Base-by-base conservation (phyloP, 2,888 invertebrate species). In the Calameuta idolon region DNA sequence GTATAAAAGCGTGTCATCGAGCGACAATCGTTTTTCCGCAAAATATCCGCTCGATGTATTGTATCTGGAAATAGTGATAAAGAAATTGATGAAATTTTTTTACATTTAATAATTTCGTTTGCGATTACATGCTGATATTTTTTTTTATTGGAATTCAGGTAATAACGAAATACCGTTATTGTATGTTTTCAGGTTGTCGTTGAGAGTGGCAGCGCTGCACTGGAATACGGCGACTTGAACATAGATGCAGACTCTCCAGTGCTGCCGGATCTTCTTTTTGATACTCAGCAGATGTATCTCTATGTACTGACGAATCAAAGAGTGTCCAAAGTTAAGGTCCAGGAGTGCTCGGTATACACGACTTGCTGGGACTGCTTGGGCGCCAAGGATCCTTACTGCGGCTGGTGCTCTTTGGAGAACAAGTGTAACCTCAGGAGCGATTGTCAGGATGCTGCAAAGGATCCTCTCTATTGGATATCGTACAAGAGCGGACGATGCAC, bases 401-500 rank as follows among this genome's bases (percentile, higher is more conserved):
- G 98, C 81, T 98, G 98, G 98, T 98, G 98, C 93, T 97, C 98
- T 69, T 93, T 98, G 85, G 98, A 98, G 92, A 98, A 98, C 92
- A 98, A 97, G 94, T 99, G 99, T 92, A 98, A 97, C 87, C 93
- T 98, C 79, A 94, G 97, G 82, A 96, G 97, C 77, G 97, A 97
- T 90, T 99, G 99, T 92, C 96, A 97, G 89, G 97, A 97, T 88
- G 97, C 97, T 84, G 97, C 97, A 73, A 96, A 97, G 91, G 97
- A 98, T 93, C 97, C 97, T 1, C 93, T 98, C 74, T 97, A 98
- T 90, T 99, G 99, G 99, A 97, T 99, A 88, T 97, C 98, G 76
- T 99, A 98, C 92, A 98, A 97, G 90, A 98, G 97, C 89, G 97
- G 98, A n/a, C 95, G 98, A 89, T 99, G 99, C 92, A 98, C 98